phyloP scores from a whole-genome alignment of 2,113 vertebrate species.

The Tautogolabrus adspersus region DNA sequence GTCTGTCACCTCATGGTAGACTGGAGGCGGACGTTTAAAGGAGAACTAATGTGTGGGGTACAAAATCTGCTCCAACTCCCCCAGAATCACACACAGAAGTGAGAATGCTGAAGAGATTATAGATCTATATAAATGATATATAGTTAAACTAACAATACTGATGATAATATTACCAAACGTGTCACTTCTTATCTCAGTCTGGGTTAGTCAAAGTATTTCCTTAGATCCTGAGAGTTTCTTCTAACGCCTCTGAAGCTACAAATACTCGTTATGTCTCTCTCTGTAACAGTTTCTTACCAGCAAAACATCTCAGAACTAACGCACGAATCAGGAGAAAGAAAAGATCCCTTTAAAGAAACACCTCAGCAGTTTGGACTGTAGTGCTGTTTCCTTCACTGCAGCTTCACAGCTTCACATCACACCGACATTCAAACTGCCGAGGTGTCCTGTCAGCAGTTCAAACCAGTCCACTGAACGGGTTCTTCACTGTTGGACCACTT shows the following conservation, averaged over 20 bases:
- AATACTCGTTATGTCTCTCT: background rate
- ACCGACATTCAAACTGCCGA: conserved; percentile 34
- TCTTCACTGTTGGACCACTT: conserved; percentile 57
- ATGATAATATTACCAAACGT: background rate
- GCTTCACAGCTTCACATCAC: conserved; percentile 4
- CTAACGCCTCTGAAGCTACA: background rate
- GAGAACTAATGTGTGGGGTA: background rate
- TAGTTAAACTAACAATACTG: background rate
- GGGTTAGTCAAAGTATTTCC: conserved; percentile 15
- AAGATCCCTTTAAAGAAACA: conserved; percentile 21
- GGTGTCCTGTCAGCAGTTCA: background rate
- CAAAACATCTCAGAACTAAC: background rate
- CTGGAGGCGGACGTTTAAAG: background rate
- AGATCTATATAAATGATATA: too few species aligned
- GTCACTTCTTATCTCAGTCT: conserved; percentile 4
- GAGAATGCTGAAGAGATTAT: too few species aligned
- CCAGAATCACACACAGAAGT: background rate
- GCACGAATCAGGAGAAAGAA: background rate
- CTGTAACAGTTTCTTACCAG: background rate
- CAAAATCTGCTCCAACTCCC: background rate
- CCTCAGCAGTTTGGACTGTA: conserved; percentile 10
- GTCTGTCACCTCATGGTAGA: background rate
- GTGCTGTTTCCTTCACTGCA: conserved; percentile 1
- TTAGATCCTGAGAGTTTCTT: conserved; percentile 19
- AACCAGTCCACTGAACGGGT: conserved; percentile 4